Base-by-base conservation (phyloP, 1,140 invertebrate genomes). In the Anagrus nilaparvatae region DNA sequence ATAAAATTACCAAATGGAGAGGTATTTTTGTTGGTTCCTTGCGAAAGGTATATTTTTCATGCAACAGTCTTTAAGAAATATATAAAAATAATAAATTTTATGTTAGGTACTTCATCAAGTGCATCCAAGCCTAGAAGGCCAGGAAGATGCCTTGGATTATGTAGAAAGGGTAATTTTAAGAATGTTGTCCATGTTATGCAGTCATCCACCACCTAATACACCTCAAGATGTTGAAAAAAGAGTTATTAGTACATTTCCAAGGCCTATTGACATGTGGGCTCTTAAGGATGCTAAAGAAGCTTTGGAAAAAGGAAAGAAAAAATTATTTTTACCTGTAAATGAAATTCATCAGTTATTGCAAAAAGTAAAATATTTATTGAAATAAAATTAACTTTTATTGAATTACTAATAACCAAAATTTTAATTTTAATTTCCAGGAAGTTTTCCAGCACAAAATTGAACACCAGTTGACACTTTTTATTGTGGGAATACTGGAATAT, bases 381-480 rank as follows among this genome's bases (percentile, higher is more conserved):
- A n/a, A n/a, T n/a, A n/a, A n/a, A n/a, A n/a, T n/a, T n/a, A n/a
- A n/a, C n/a, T n/a, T n/a, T n/a, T n/a, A n/a, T n/a, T n/a, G n/a
- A n/a, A n/a, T n/a, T n/a, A n/a, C n/a, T n/a, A n/a, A n/a, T n/a
- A n/a, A n/a, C n/a, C n/a, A n/a, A n/a, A n/a, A n/a, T n/a, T n/a
- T n/a, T n/a, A n/a, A n/a, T n/a, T n/a, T n/a, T n/a, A n/a, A n/a
- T n/a, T n/a, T n/a, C 24, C 62, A 94, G 87, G 92, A 97, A 73
- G 82, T 96, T 46, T 73, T 97, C 21, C 81, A 85, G 40, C 92
- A 93, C 67, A 95, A 95, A 71, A 82, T 97, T 32, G 94, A 97
- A 63, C 80, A 78, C 46, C 82, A 87, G 50, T 88, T 97, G 12
- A 82, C 88, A 12, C 69, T 90, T 13, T 97, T 92, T 67, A 81